A percentile compares a stretch with the other conserved stretches of the same genome.
Conservation (phyloP, 2,113 vertebrate species). For the Pardalotus punctatus region DNA sequence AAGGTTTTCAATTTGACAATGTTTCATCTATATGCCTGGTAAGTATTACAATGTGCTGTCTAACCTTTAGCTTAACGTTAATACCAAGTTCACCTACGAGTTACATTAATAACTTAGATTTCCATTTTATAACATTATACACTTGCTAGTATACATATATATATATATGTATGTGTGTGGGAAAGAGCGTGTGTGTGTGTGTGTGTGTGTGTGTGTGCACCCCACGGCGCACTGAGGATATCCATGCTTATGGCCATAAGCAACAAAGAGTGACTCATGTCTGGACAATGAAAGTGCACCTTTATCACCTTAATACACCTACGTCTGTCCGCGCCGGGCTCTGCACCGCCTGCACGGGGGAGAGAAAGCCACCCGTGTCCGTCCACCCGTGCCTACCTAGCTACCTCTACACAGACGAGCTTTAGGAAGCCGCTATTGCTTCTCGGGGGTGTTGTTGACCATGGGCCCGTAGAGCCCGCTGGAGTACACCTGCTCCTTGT, state of each 20-base stretch:
- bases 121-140: conserved; percentile 83
- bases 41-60: conserved; percentile 66
- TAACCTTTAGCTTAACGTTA: conserved; percentile 77
- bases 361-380: not conserved
- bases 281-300: conserved; percentile 79
- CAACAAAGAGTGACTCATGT: conserved; percentile 75
- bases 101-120: conserved; percentile 93
- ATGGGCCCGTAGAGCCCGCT: conserved; percentile 91
- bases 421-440: conserved; percentile 81
- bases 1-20: conserved; percentile 67
- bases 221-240: conserved; percentile 66
- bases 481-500: conserved; percentile 92
- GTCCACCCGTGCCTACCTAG: not conserved
- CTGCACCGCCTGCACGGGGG: not conserved
- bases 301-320: conserved; percentile 60
- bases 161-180: conserved; percentile 60
- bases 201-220: conserved; percentile 17
- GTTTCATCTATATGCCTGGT: conserved; percentile 76
- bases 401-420: not conserved
- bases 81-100: conserved; percentile 80
- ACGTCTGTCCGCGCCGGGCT: not conserved
- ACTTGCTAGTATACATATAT: conserved; percentile 80
- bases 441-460: conserved; percentile 94
- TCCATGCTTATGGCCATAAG: conserved; percentile 78
- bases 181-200: not conserved